Base-by-base conservation (phyloP, 37 sponge, comb jelly and placozoan genomes). In the Cliona cf. orientalis region DNA sequence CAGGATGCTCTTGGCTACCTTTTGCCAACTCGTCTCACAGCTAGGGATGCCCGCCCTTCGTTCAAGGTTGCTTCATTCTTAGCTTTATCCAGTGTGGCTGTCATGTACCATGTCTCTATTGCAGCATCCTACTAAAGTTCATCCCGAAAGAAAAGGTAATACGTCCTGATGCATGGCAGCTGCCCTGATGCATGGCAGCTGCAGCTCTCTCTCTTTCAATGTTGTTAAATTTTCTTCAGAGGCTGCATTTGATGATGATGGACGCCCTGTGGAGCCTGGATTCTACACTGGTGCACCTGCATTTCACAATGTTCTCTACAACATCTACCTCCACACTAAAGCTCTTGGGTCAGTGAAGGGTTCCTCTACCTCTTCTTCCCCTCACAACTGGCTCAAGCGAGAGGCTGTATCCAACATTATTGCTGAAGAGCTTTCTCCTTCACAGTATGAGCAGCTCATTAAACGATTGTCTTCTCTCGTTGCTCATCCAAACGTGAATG, bases 1-100 rank as follows among this genome's bases (percentile, higher is more conserved):
- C 59, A 92, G 91, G 46, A 80, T 36, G 90, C 96, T 5, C 74
- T 95, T 23, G 62, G 42, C 21, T 95, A 95, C 46, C 80, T 95
- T 26, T 40, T 95, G 9, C 96, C 96, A 17, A 67, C 91, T 5
- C 26, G 76, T 32, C 81, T 94, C 19, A 53, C 59, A 45, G 94
- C 87, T 25, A 69, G 26, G 46, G 83, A 86, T 69, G 91, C 94
- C 4, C 68, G 92, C 23, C 94, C 94, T 63, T 78, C 66, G 12
- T 38, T 94, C 36, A 94, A 86, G 87, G 94, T 90, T 63, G 11
- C 25, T 25, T 44, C 36, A 25, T 28, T 21, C n/a, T 21, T 49
- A 14, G 14, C 14, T 9, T 49, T 6, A 5, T 25, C 6, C 32
- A 9, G 9, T 38, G 9, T 17, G 12, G 39, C 12, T 37, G 11